Base-by-base conservation (phyloP, 2,797 vertebrate species). In the Buphagus erythrorhynchus region DNA sequence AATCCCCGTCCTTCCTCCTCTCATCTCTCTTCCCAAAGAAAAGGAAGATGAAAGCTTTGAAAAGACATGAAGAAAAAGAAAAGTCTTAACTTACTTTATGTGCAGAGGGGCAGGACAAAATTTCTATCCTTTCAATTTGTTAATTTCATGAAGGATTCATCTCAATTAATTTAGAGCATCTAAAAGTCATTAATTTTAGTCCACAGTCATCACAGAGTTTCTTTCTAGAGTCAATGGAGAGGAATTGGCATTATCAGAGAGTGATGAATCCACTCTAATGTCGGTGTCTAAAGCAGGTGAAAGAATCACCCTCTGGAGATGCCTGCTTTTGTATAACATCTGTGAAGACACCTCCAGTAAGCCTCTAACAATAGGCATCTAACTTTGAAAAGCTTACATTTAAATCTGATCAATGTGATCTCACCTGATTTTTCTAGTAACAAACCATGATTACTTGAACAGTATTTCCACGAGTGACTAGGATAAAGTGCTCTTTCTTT, bases 321-420 rank as follows among this genome's bases (percentile, higher is more conserved):
- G 13, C 18, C n/a, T 68, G 14, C 35, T 89, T 87, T 83, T 85
- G 75, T 51, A 1, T 68, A 73, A 31, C 16, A 10, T 62, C 90
- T 72, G 10, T 63, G 75, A 92, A 94, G 84, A 89, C 62, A 68
- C 24, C 38, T 59, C 16, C 4, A 54, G 33, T 33, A 80, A 93
- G 79, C 72, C 10, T 1, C 25, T 95, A 93, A 90, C 81, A 95
- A 80, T 68, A 90, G 87, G 43, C 45, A 86, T 19, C 82, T 80
- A 91, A 89, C 77, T 95, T 62, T 85, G 61, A 93, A 96, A 93
- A 87, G 54, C 68, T 80, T 88, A 12, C 52, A 77, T 95, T 91
- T 86, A 83, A 94, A 79, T 83, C 45, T 74, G 78, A 85, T 80
- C 78, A 77, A 11, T 85, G 74, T 58, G 57, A 86, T 61, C 61